A percentile compares a stretch with the other conserved stretches of the same genome.
Conservation (phyloP, 2,113 vertebrate genomes). For the Plecotus auritus region DNA sequence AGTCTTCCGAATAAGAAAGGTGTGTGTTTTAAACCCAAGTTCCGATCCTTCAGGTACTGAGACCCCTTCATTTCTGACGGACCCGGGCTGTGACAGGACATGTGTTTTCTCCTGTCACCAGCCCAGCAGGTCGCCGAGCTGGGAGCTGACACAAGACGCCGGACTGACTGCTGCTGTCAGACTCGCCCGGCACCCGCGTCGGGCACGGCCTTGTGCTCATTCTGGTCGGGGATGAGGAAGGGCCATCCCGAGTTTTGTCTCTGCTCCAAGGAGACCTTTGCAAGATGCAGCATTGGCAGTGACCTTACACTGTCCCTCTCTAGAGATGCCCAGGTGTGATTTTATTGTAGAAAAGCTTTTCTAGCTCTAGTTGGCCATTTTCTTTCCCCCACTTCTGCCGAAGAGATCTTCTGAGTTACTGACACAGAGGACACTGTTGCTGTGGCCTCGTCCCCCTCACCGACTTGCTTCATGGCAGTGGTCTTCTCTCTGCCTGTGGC, state of each 20-base stretch:
- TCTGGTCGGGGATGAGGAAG: accelerated
- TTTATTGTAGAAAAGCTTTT: neutral
- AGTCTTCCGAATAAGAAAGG: neutral
- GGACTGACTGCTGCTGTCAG: accelerated
- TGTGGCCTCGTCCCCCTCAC: neutral
- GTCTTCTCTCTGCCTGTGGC: neutral
- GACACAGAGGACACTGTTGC: neutral
- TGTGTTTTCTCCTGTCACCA: neutral
- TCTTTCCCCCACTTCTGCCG: neutral
- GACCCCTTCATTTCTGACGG: neutral
- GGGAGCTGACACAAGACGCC: accelerated
- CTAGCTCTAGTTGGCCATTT: neutral
- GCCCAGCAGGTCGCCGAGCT: accelerated
- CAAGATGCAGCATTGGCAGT: accelerated
- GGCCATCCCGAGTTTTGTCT: accelerated
- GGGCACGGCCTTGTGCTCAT: accelerated
- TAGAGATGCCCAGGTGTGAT: neutral
- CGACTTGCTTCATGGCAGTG: accelerated
- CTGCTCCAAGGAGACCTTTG: accelerated
- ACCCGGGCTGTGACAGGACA: neutral
- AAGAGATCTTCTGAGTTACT: neutral
- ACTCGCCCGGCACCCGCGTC: accelerated
- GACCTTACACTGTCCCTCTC: neutral
- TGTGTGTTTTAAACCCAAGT: neutral
- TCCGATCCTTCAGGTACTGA: neutral